phyloP scores from a whole-genome alignment of 2,888 invertebrate species.

The Lasioglossum figueresi region DNA sequence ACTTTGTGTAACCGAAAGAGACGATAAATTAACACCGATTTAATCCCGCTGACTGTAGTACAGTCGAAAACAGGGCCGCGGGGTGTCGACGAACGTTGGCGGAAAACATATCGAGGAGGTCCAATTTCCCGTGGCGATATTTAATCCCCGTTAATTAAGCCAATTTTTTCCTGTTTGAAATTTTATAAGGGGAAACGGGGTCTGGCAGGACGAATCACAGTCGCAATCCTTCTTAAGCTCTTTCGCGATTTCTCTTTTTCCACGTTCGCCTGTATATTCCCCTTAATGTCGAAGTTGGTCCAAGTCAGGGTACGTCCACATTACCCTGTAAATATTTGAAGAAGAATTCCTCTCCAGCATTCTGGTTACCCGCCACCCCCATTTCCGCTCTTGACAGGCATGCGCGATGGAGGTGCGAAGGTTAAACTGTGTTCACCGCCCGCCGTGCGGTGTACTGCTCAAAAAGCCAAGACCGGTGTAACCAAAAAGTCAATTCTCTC shows the following conservation, averaged over 20 bases:
- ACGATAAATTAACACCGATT: background rate
- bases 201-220: conserved; percentile 28
- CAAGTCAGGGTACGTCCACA: conserved; percentile 47
- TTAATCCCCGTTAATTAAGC: conserved; percentile 40
- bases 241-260: conserved; percentile 31
- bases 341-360: conserved; percentile 53
- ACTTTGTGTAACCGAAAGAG: background rate
- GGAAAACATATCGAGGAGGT: background rate
- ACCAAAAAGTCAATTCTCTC: background rate
- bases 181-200: conserved; percentile 13
- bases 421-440: conserved; percentile 32
- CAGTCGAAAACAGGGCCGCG: background rate
- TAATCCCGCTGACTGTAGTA: background rate
- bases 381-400: background rate
- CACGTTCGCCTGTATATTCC: conserved; percentile 35
- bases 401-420: conserved; percentile 23
- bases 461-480: background rate
- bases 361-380: conserved; percentile 30
- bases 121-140: conserved; percentile 21
- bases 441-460: background rate
- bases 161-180: conserved; percentile 25
- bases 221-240: conserved; percentile 25
- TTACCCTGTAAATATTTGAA: conserved; percentile 64
- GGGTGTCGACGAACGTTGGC: background rate
- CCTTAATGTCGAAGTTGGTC: conserved; percentile 52